Percentiles rank a stretch among this genome's conserved stretches.
Conservation (phyloP, 2,888 invertebrate species). For the Pollenia labialis region DNA sequence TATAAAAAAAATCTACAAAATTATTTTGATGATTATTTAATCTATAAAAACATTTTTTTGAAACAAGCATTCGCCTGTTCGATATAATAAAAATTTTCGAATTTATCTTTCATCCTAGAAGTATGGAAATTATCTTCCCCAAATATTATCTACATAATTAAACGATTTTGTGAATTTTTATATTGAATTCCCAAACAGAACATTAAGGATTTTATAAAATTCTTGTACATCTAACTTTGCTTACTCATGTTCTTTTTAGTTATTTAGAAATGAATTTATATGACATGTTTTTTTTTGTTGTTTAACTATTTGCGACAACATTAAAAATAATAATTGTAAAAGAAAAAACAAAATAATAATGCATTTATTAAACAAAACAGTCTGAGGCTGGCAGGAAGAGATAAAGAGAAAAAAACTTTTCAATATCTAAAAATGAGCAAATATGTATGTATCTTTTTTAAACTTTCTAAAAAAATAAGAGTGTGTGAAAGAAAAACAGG, state of each 20-base stretch:
- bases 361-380: conserved; percentile 26
- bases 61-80: too few relatives aligned
- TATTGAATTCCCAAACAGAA: background rate
- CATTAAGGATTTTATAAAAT: conserved; percentile 42
- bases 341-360: conserved; percentile 40
- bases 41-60: too few relatives aligned
- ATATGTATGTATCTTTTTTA: too few relatives aligned
- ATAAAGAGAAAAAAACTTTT: background rate
- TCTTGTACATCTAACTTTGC: conserved; percentile 58
- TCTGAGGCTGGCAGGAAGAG: conserved; percentile 2
- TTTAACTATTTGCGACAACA: conserved; percentile 58
- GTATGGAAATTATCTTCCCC: background rate
- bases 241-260: conserved; percentile 47
- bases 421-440: conserved; percentile 4
- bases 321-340: conserved; percentile 30
- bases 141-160: background rate
- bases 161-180: conserved; percentile 8
- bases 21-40: too few relatives aligned
- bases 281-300: conserved; percentile 19
- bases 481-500: background rate
- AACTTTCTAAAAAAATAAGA: background rate
- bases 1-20: too few relatives aligned
- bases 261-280: conserved; percentile 45
- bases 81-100: background rate
- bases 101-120: background rate